phyloP scores from a whole-genome alignment of 2,888 invertebrate genomes.

The Drosophila mettleri region DNA sequence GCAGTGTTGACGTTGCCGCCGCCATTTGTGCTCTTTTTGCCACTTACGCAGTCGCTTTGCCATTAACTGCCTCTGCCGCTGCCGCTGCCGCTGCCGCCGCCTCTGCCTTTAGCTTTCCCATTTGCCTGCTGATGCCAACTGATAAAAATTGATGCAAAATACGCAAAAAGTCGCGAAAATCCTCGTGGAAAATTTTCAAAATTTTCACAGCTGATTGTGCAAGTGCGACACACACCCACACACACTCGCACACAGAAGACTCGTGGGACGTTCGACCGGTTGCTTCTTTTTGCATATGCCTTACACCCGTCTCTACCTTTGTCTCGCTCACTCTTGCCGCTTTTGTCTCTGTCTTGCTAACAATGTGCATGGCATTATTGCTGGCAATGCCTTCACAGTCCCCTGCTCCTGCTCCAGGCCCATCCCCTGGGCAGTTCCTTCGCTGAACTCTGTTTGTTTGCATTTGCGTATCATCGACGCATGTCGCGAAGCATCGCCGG shows the following conservation, averaged over 20 bases:
- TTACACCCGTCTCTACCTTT: slow-evolving; percentile 38
- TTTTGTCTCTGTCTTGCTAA: slow-evolving; percentile 10
- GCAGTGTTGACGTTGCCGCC: slow-evolving; percentile 42
- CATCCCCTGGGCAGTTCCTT: slow-evolving; percentile 26
- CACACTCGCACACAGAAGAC: slow-evolving; percentile 12
- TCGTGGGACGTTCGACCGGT: slow-evolving; percentile 51
- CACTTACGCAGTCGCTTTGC: slow-evolving; percentile 73
- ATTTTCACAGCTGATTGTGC: slow-evolving; percentile 85
- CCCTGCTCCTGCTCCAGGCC: background rate
- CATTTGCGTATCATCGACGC: slow-evolving; percentile 81
- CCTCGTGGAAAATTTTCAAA: slow-evolving; percentile 85
- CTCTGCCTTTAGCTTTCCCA: no score
- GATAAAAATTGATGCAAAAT: slow-evolving; percentile 82
- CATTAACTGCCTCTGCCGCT: slow-evolving; percentile 53
- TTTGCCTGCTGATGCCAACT: slow-evolving; percentile 60
- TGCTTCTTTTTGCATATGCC: slow-evolving; percentile 77
- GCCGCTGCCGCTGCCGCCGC: slow-evolving; percentile 3
- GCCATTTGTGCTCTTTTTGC: slow-evolving; percentile 61
- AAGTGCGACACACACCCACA: slow-evolving; percentile 37
- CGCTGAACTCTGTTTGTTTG: slow-evolving; percentile 68
- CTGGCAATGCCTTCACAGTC: slow-evolving; percentile 14
- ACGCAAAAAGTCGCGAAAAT: slow-evolving; percentile 84
- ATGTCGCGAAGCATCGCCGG: slow-evolving; percentile 63
- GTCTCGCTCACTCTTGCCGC: slow-evolving; percentile 12
- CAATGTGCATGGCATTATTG: slow-evolving; percentile 67